Evolutionary conservation across 2,888 invertebrate genomes (phyloP).

Genomic region (Rambutsinella grinnellia): DNA sequence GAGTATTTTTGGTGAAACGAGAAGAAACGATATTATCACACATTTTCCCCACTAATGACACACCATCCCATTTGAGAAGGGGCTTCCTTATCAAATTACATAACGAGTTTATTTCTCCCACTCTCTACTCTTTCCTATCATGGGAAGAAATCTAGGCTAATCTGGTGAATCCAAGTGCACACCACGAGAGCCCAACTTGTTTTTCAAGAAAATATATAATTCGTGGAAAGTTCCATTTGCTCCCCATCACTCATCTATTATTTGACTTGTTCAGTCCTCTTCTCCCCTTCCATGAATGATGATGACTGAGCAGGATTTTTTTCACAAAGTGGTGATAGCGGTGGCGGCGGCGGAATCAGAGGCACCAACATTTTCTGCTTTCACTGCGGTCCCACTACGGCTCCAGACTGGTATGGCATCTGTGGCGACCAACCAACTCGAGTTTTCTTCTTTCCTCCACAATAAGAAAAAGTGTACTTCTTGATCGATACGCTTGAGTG

Average conservation of each 20-base stretch:
- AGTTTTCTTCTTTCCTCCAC: no score
- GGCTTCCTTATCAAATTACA: no score
- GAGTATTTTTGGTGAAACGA: no score
- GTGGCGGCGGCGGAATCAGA: not conserved
- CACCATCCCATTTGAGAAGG: not conserved
- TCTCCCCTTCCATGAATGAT: not conserved
- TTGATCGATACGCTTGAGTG: not conserved
- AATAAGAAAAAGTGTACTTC: no score
- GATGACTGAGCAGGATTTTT: not conserved
- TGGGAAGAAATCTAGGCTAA: not conserved
- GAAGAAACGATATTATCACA: not conserved
- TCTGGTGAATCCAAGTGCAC: not conserved
- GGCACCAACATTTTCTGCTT: no score
- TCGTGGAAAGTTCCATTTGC: not conserved
- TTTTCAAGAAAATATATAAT: no score
- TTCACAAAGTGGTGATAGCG: not conserved
- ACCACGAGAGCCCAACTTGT: not conserved
- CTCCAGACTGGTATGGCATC: constrained; percentile 24
- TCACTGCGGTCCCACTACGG: not conserved
- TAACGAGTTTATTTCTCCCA: not conserved
- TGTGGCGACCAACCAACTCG: constrained; percentile 31
- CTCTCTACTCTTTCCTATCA: not conserved
- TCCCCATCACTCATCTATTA: not conserved
- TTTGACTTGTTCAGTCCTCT: not conserved
- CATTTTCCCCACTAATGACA: not conserved